Percentiles rank a stretch among this genome's conserved stretches.
Conservation (phyloP, 2,888 invertebrate species). For the Andrena trimmerana region DNA sequence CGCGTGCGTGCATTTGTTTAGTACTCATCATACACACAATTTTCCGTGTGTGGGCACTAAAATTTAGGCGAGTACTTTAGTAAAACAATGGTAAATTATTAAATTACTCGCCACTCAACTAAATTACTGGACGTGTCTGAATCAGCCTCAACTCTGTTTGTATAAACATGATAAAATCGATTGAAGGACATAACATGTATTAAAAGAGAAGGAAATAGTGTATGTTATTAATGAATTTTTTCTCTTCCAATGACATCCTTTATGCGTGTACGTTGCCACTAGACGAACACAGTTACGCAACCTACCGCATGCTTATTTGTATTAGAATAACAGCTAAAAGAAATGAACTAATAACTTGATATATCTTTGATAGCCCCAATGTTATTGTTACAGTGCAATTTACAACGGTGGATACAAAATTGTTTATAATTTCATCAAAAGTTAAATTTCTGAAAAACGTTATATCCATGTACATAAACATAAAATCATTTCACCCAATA, state of each 20-base stretch:
- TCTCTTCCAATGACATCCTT: neutral
- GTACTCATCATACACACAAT: too few species aligned
- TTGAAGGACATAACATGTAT: neutral
- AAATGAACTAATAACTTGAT: neutral
- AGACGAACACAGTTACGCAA: neutral
- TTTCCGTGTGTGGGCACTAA: too few species aligned
- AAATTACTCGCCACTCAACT: too few species aligned
- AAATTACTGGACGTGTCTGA: too few species aligned
- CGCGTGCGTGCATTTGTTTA: too few species aligned
- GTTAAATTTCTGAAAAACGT: neutral
- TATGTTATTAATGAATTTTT: too few species aligned
- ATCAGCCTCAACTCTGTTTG: too few species aligned
- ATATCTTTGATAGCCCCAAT: neutral
- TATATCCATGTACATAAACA: neutral
- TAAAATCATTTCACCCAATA: slow-evolving; percentile 5
- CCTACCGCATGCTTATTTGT: too few species aligned
- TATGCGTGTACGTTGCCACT: neutral
- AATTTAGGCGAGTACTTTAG: too few species aligned
- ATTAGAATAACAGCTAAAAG: neutral
- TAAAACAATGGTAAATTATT: too few species aligned
- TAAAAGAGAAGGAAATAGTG: neutral
- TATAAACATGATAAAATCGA: neutral
- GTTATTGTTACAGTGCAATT: neutral
- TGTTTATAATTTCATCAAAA: too few species aligned
- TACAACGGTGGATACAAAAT: neutral